Percentiles rank a stretch among this genome's conserved stretches.
These are phyloP conservation scores for Microctonus hyperodae DNA, from an alignment of 2,888 invertebrate species.

Conservation along the genomic window DNA sequence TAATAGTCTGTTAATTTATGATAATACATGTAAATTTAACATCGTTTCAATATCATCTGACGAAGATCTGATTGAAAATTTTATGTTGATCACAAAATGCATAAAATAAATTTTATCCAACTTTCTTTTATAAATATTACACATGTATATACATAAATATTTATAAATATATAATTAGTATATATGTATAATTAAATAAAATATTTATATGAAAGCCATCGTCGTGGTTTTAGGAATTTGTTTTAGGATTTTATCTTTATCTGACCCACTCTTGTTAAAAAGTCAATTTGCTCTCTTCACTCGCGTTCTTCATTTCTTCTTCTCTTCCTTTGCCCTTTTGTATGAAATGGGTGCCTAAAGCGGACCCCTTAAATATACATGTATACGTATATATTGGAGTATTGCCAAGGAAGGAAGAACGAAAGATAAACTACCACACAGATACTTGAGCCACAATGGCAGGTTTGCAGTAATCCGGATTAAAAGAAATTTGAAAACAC, in stretches of 20 bases:
- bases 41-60: background rate
- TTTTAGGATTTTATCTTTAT: no score
- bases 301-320: background rate
- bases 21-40: background rate
- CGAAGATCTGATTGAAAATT: background rate
- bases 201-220: no score
- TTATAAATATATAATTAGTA: no score
- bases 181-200: no score
- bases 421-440: slow-evolving; percentile 7
- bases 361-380: no score
- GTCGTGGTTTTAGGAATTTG: no score
- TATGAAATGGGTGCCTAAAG: no score
- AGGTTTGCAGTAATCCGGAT: slow-evolving; percentile 58
- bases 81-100: background rate
- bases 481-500: slow-evolving; percentile 57
- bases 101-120: background rate
- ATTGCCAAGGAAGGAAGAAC: background rate
- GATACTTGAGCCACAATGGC: slow-evolving; percentile 31
- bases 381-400: background rate
- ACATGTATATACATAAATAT: no score
- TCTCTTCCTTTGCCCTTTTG: background rate
- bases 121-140: no score
- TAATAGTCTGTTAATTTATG: background rate
- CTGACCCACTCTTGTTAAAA: no score
- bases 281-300: no score